These are phyloP conservation scores for Hydroisotoma schaefferi DNA, from an alignment of 2,888 invertebrate species.

Conservation along the genomic window DNA sequence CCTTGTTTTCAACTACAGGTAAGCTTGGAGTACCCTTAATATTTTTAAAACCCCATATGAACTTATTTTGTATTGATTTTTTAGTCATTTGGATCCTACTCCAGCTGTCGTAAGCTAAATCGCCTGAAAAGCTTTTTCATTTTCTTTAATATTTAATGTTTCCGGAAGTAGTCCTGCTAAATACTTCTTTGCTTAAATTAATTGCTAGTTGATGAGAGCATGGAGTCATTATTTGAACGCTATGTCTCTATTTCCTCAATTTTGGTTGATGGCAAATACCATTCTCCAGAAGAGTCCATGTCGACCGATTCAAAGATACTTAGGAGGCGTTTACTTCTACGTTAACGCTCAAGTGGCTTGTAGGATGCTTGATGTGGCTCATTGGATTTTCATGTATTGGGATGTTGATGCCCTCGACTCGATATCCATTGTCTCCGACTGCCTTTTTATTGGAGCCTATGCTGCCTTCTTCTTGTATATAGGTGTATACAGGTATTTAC, in stretches of 20 bases:
- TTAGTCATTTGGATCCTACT: background rate
- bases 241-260: background rate
- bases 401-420: background rate
- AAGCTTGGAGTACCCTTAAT: background rate
- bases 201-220: background rate
- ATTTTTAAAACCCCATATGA: background rate
- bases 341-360: background rate
- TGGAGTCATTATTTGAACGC: constrained; percentile 1
- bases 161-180: background rate
- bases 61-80: background rate
- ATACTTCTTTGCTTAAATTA: background rate
- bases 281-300: background rate
- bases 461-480: background rate
- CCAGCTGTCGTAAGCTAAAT: no score
- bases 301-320: background rate
- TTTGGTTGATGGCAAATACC: background rate
- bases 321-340: background rate
- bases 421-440: background rate
- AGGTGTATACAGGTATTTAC: background rate
- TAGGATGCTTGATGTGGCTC: background rate
- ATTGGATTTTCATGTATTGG: background rate
- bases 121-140: background rate
- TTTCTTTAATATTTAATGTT: background rate
- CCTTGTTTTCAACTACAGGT: constrained; percentile 1
- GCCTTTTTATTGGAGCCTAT: background rate